Percentiles rank a stretch among this genome's conserved stretches.
Conservation (phyloP, 2,797 vertebrate genomes). For the Australoheros facetus region DNA sequence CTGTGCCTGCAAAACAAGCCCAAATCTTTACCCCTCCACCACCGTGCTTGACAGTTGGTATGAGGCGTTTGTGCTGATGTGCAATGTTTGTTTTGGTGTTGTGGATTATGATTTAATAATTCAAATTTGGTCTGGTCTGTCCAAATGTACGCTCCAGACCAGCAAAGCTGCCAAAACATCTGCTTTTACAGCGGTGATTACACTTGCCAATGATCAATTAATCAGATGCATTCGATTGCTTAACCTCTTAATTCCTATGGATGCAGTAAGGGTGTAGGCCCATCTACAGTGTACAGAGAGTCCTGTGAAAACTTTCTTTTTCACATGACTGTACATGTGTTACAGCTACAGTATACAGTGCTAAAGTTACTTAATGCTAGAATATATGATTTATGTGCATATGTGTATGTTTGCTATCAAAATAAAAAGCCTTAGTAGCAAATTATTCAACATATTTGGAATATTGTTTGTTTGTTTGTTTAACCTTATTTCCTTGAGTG, state of each 20-base stretch:
- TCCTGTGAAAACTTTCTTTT: background rate
- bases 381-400: too few relatives aligned
- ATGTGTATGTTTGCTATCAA: too few relatives aligned
- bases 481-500: background rate
- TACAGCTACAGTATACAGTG: background rate
- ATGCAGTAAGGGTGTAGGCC: background rate
- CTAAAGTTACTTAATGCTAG: background rate
- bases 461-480: too few relatives aligned
- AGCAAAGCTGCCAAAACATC: background rate
- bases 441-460: background rate
- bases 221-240: background rate
- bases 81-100: background rate
- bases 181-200: background rate
- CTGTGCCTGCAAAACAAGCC: background rate
- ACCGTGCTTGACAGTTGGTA: background rate
- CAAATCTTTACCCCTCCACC: background rate
- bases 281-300: background rate
- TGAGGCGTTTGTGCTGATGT: background rate
- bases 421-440: too few relatives aligned
- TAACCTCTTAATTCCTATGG: background rate
- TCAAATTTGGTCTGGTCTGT: background rate
- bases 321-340: background rate
- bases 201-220: background rate
- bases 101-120: background rate
- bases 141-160: background rate